Evolutionary conservation across 2,888 invertebrate species (phyloP).

Genomic region (Chrysodeixis includens): DNA sequence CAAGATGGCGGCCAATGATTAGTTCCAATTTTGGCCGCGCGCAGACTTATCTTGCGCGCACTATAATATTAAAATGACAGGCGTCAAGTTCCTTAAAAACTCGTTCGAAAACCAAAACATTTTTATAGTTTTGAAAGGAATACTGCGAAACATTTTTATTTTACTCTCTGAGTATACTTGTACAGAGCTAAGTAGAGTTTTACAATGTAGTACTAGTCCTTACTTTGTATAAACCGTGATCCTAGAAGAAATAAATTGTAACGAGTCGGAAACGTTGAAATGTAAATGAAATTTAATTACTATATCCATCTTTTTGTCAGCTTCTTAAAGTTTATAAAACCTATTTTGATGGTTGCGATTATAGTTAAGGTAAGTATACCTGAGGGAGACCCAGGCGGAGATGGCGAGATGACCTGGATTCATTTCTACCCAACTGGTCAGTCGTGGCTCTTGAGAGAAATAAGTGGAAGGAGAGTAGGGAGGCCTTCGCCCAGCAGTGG

Average conservation of each 20-base stretch:
- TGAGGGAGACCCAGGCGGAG: no score
- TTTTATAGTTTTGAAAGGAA: slow-evolving; percentile 39
- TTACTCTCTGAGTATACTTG: slow-evolving; percentile 46
- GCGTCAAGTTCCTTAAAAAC: slow-evolving; percentile 12
- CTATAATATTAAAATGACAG: not conserved
- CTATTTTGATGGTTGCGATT: not conserved
- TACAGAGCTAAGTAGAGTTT: slow-evolving; percentile 42
- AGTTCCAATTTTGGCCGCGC: no score
- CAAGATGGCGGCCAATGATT: no score
- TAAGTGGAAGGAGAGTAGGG: no score
- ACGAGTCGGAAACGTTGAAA: not conserved
- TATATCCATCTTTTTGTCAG: not conserved
- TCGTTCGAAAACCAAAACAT: slow-evolving; percentile 44
- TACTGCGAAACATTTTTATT: slow-evolving; percentile 57
- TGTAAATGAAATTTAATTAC: not conserved
- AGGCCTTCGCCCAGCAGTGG: no score
- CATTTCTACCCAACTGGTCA: no score
- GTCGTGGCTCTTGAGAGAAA: no score
- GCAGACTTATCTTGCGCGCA: no score
- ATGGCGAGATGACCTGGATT: no score
- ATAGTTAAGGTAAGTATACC: no score
- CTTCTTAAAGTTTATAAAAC: not conserved
- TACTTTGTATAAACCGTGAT: slow-evolving; percentile 41
- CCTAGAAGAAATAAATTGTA: not conserved
- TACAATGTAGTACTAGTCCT: slow-evolving; percentile 46